Conservation (phyloP, 2,888 invertebrate genomes). For the Carterocephalus palaemon region DNA sequence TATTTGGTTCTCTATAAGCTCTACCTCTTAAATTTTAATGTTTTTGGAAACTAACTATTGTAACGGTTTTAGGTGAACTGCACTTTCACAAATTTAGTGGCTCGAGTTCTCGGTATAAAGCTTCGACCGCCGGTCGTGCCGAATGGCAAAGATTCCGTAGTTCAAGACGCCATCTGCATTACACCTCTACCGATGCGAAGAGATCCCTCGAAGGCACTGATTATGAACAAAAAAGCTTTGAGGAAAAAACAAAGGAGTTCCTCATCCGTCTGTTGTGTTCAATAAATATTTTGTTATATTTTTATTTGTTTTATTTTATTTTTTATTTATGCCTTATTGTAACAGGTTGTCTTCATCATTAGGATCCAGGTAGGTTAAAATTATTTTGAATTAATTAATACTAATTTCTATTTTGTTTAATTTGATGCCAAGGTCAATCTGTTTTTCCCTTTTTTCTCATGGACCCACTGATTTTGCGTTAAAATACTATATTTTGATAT, state of each 20-base stretch:
- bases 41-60: no score
- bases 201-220: constrained; percentile 50
- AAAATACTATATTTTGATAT: no score
- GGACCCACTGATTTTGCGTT: no score
- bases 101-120: constrained; percentile 49
- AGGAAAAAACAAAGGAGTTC: constrained; percentile 59
- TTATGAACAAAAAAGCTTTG: constrained; percentile 66
- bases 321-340: constrained; percentile 1
- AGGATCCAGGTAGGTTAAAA: no score
- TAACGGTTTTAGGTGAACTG: constrained; percentile 81
- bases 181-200: constrained; percentile 30
- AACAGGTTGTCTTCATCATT: neutral
- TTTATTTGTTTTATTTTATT: constrained; percentile 16
- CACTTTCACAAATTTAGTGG: constrained; percentile 83
- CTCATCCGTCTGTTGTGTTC: constrained; percentile 75
- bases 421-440: no score
- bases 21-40: no score
- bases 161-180: constrained; percentile 29
- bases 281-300: constrained; percentile 49
- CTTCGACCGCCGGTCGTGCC: constrained; percentile 38
- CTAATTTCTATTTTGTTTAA: no score
- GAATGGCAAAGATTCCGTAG: constrained; percentile 39
- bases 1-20: no score
- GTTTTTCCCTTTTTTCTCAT: no score
- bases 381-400: no score